Conservation (phyloP, 2,113 vertebrate species). For the Galbula dea region DNA sequence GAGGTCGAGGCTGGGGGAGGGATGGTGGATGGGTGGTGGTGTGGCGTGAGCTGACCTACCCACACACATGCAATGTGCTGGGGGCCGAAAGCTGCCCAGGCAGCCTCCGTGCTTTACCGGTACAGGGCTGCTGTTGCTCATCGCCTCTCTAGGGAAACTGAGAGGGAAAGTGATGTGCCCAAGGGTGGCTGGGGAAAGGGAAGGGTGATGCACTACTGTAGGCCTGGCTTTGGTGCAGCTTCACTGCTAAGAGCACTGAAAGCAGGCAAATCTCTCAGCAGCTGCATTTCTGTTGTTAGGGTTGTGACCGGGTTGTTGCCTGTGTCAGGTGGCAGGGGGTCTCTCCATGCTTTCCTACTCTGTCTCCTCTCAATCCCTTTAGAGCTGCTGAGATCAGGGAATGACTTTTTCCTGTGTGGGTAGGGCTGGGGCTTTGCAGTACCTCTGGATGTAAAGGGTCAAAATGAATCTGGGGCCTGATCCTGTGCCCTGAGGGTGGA, state of each 20-base stretch:
- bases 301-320: rapidly evolving
- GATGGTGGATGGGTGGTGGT: rapidly evolving
- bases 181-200: background rate
- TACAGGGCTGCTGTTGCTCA: background rate
- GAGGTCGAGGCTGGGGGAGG: background rate
- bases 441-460: background rate
- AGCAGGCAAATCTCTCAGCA: background rate
- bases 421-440: background rate
- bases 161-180: background rate
- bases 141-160: background rate
- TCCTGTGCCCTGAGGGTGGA: background rate
- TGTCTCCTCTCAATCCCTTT: background rate
- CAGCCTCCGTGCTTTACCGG: background rate
- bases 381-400: background rate
- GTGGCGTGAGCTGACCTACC: background rate
- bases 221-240: background rate
- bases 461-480: background rate
- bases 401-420: background rate
- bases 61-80: rapidly evolving
- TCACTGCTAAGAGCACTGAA: rapidly evolving
- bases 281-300: rapidly evolving
- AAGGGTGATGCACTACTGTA: rapidly evolving
- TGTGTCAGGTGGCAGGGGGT: background rate
- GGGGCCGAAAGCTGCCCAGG: background rate
- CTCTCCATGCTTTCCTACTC: background rate